Percentiles rank a stretch among this genome's conserved stretches.
Conservation (phyloP, 53 echinoderm and acorn worm genomes). For the Temnopleurus reevesii region DNA sequence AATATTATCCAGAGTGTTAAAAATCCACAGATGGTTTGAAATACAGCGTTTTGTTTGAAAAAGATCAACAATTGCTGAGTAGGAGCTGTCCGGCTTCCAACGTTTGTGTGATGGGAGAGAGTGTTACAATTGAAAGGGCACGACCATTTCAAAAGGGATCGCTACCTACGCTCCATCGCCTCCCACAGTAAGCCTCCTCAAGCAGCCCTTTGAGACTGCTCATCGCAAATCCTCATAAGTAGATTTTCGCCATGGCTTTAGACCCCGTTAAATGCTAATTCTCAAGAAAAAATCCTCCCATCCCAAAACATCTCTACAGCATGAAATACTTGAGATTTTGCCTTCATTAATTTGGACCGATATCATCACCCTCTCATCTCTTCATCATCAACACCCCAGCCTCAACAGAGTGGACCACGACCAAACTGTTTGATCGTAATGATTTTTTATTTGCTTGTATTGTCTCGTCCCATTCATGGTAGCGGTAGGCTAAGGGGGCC, state of each 20-base stretch:
- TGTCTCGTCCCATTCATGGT: conserved; percentile 14
- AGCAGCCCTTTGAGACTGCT: conserved; percentile 5
- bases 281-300: not conserved
- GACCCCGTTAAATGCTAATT: not conserved
- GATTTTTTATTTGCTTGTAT: conserved; percentile 55
- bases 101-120: conserved; percentile 1
- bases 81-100: not conserved
- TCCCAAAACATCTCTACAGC: not conserved
- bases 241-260: not conserved
- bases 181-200: not conserved
- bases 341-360: not conserved
- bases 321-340: not conserved
- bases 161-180: not conserved
- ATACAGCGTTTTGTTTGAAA: not conserved
- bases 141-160: not conserved
- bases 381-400: conserved; percentile 40
- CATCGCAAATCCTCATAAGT: not conserved
- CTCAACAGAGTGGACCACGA: not conserved
- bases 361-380: not conserved
- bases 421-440: conserved; percentile 51
- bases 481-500: not conserved
- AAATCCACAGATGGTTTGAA: not conserved
- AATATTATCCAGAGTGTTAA: not conserved
- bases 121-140: not conserved
- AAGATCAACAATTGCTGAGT: conserved; percentile 4